Base-by-base conservation (phyloP, 2,888 invertebrate genomes). In the Euproctis similis region DNA sequence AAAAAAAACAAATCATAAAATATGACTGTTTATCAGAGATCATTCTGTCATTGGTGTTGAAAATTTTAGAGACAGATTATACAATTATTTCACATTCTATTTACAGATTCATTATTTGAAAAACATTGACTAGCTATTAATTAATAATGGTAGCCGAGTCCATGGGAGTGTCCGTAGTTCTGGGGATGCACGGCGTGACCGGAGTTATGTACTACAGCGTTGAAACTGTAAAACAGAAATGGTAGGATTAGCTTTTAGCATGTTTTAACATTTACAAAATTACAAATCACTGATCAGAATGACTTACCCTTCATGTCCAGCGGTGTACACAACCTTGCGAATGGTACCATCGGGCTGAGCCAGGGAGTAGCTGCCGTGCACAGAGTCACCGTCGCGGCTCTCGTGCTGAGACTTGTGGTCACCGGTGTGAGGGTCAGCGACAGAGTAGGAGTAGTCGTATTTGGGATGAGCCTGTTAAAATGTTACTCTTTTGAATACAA, bases 341-440 rank as follows among this genome's bases (percentile, higher is more conserved):
- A 86, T 68, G 55, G 87, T 62, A 38, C 72, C 85, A 24, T 85
- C 86, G 28, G 87, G 86, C 55, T 87, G 87, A 42, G 85, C 82
- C 28, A 87, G 66, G 13, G 82, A 84, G 69, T 89, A 89, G 62
- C 84, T 85, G 19, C 89, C 89, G 55, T 86, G 85, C 24, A 89
- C 88, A 25, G 69, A 63, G 55, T 85, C 86, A 10, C 86, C 86
- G 42, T 86, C 86, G 51, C 80, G 73, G 54, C 60, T 60, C 59
- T 87, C 87, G 52, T 84, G 81, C 64, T 85, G 85, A 26, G 71
- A 68, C 63, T 87, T 87, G 64, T 86, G 82, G 69, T 87, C 87
- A 18, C 87, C 87, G 43, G 87, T 87, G 55, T 87, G 86, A 9
- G 78, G 78, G 65, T 86, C 86, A 12, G 78, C 61, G 36, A 87